Conservation (phyloP, 2,113 vertebrate species). For the Anthoscopus minutus region DNA sequence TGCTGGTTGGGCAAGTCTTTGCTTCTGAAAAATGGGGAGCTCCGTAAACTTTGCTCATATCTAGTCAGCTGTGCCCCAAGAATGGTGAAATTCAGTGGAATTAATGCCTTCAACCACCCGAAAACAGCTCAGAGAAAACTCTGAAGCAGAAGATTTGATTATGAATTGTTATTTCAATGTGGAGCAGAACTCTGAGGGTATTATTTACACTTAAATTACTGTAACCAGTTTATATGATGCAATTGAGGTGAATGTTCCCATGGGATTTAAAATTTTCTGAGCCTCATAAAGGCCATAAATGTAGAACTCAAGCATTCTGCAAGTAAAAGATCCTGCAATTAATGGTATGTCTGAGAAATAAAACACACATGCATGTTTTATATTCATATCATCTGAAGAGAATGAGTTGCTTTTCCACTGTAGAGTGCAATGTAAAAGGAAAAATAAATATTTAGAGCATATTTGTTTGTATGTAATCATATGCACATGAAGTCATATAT, state of each 20-base stretch:
- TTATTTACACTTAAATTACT: neutral
- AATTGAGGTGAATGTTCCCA: neutral
- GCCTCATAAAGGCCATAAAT: neutral
- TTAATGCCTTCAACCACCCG: neutral
- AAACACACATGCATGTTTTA: neutral
- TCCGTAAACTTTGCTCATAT: neutral
- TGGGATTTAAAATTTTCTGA: neutral
- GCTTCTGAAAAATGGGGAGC: neutral
- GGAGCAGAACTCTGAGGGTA: neutral
- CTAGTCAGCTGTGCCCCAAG: neutral
- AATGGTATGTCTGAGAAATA: neutral
- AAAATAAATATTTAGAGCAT: slow-evolving; percentile 10
- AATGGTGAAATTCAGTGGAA: neutral
- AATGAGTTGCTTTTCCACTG: neutral
- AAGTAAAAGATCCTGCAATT: neutral
- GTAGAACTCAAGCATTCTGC: neutral
- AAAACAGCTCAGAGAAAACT: neutral
- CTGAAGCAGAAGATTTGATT: neutral
- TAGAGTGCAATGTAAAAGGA: neutral
- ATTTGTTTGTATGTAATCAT: neutral
- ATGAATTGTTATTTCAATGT: neutral
- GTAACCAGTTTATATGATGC: neutral
- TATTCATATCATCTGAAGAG: neutral
- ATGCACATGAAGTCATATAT: neutral
- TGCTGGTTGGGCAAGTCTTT: neutral